Percentiles rank a stretch among this genome's conserved stretches.
Conservation (phyloP, 2,888 invertebrate species). For the Oxycera nigricornis region DNA sequence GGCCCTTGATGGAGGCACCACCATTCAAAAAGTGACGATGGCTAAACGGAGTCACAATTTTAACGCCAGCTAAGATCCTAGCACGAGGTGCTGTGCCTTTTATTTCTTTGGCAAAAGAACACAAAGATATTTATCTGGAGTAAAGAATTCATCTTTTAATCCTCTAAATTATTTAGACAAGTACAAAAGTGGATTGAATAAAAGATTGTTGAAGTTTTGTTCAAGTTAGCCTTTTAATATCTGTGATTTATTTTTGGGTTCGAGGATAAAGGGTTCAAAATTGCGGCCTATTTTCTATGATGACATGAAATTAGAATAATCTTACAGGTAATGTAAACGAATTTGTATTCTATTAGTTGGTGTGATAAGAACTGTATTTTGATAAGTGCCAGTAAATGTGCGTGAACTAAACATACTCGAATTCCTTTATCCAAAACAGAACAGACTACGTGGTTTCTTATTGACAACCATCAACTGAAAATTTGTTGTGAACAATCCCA, state of each 20-base stretch:
- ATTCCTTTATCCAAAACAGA: too few species aligned
- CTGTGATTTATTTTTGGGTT: conserved; percentile 4
- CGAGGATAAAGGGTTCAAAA: background rate
- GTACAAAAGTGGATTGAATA: background rate
- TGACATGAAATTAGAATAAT: too few species aligned
- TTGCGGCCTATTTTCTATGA: background rate
- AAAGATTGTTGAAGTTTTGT: background rate
- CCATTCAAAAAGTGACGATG: background rate
- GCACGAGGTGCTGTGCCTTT: background rate
- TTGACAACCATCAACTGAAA: too few species aligned
- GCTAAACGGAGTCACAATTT: conserved; percentile 1
- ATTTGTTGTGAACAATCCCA: too few species aligned
- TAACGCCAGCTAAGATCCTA: background rate
- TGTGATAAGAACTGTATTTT: too few species aligned
- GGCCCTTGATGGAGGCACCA: background rate
- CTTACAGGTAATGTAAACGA: too few species aligned
- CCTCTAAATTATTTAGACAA: conserved; percentile 15
- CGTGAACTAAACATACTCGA: too few species aligned
- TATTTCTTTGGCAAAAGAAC: background rate
- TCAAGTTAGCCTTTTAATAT: background rate
- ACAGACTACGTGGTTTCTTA: too few species aligned
- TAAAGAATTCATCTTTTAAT: conserved; percentile 32
- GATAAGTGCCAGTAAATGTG: too few species aligned
- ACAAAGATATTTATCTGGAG: conserved; percentile 11
- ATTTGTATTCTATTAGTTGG: too few species aligned